A percentile compares a stretch with the other conserved stretches of the same genome.
phyloP scores from a whole-genome alignment of 2,113 vertebrate species.

The Thryonomys swinderianus region DNA sequence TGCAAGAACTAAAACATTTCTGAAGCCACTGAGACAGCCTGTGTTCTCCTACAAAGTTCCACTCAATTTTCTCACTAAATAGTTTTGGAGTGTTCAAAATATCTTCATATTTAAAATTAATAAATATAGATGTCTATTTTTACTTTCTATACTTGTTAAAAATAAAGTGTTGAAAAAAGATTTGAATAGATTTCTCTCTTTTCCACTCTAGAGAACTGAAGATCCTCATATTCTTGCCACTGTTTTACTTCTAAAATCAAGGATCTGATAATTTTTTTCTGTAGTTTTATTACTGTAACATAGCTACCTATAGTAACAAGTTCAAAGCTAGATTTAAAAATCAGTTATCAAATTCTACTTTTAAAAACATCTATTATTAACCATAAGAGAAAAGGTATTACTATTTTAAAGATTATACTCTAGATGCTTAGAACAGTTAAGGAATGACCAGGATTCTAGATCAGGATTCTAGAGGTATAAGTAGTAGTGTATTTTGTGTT shows the following conservation, averaged over 20 bases:
- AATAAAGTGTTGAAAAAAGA: background rate
- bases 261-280: too few species aligned
- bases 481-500: background rate
- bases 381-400: background rate
- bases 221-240: too few species aligned
- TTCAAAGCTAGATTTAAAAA: background rate
- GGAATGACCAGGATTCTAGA: background rate
- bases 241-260: background rate
- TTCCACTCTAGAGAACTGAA: background rate
- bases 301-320: background rate
- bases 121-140: background rate
- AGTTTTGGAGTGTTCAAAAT: background rate
- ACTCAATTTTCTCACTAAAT: background rate
- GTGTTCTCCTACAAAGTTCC: background rate
- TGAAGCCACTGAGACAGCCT: background rate
- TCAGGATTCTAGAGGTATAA: too few species aligned
- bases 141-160: background rate
- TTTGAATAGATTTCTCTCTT: background rate
- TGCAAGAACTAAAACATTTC: background rate
- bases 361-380: background rate
- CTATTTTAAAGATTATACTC: background rate
- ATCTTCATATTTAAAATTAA: conserved; percentile 45
- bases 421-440: background rate
- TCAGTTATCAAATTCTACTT: background rate
- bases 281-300: too few species aligned